phyloP scores from a whole-genome alignment of 2,113 vertebrate genomes.

The Elanus axillaris region DNA sequence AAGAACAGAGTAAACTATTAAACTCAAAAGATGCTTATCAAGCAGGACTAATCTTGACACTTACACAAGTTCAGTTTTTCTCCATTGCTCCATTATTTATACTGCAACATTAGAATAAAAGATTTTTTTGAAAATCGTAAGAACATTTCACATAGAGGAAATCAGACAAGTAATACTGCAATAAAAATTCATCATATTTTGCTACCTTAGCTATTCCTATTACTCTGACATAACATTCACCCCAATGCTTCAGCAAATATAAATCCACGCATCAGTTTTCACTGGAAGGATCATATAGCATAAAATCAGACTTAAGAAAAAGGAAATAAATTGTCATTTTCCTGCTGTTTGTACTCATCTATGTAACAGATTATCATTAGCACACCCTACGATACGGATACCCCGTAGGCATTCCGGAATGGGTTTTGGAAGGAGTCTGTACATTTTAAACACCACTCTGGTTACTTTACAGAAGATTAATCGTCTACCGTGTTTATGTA shows the following conservation, averaged over 20 bases:
- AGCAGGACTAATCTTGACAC: background rate
- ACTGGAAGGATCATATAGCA: background rate
- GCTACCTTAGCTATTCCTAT: background rate
- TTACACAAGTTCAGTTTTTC: background rate
- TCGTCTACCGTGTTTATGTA: conserved; percentile 31
- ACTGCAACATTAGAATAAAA: background rate
- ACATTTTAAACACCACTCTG: background rate
- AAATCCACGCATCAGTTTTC: background rate
- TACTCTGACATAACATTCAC: background rate
- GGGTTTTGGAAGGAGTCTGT: background rate
- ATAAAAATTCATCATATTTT: background rate
- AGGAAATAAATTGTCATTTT: background rate
- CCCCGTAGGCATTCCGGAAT: background rate
- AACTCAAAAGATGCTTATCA: background rate
- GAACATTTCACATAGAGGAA: background rate
- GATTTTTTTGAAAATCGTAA: background rate
- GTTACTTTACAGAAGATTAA: conserved; percentile 57
- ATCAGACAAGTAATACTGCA: background rate
- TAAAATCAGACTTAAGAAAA: background rate
- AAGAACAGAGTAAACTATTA: background rate
- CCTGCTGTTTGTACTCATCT: background rate
- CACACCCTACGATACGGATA: background rate
- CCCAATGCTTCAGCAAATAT: background rate
- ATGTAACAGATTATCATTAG: background rate
- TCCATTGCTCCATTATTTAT: background rate